Evolutionary conservation across 1,140 invertebrate genomes (phyloP), one percentile per base, ranked within the genome.

Genomic region (Centruroides vittatus): DNA sequence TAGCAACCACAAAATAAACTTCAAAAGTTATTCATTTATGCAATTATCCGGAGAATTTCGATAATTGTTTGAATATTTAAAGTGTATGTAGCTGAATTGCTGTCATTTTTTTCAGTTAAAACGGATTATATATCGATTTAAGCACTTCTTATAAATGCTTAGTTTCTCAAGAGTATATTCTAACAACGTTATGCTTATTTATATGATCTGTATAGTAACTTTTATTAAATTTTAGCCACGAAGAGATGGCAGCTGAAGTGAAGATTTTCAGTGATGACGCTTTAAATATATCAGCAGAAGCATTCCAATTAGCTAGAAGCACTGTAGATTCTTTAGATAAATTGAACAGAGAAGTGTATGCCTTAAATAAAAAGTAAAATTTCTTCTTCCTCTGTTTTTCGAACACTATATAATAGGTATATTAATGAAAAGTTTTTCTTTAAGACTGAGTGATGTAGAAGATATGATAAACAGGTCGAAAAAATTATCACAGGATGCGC

Each of bases 231-330:
- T 48, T 5, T 35, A 66, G 65, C 13, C 60, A 65, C 36, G 78
- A 79, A 57, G 81, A 84, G 7, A 84, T 91, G 68, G 89, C 89
- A 0, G 80, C 83, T 53, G 82, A 84, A 63, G 88, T 94, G 61
- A 80, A 84, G 64, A 77, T 80, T 47, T 79, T 86, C 55, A 88
- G 89, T 4, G 82, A 87, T 63, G 83, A 85, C 65, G 90, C 91
- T 0, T 80, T 84, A 55, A 89, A 92, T 69, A 87, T 84, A 5
- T 93, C 92, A 0, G 76, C 80, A 7, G 81, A 85, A 68, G 92
- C 91, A 1, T 85, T 87, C 61, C 80, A 85, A 65, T 73, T 92
- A 47, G 88, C 87, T 1, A 86, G 86, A 67, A 85, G 88, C 66
- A 83, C 88, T 1, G 80, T 90, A 13, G 82, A 82, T 23, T 82